phyloP scores from a whole-genome alignment of 1,140 invertebrate genomes.

The Aporrectodea caliginosa region DNA sequence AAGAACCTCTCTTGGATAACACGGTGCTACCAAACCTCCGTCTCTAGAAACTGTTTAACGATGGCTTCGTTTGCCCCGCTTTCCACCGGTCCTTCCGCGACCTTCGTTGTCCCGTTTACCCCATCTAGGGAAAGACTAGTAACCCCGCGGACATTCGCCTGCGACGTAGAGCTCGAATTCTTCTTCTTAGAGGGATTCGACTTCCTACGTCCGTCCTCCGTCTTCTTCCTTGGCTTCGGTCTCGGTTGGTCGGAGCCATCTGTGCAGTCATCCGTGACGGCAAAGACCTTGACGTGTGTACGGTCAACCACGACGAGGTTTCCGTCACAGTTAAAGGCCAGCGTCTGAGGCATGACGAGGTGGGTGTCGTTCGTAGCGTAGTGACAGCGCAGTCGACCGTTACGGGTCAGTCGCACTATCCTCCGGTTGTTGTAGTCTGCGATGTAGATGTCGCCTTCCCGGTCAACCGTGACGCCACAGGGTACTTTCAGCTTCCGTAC shows the following conservation, averaged over 20 bases:
- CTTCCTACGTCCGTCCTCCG: neutral
- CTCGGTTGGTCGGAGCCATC: neutral
- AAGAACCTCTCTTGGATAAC: too few species aligned
- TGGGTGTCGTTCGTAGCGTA: conserved; percentile 1
- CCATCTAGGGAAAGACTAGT: too few species aligned
- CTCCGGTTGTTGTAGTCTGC: conserved; percentile 22
- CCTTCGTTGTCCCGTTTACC: too few species aligned
- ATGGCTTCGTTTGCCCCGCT: too few species aligned
- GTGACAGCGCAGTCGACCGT: conserved; percentile 13
- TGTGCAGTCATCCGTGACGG: neutral
- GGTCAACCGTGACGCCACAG: neutral
- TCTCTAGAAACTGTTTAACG: neutral
- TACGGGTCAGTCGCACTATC: neutral
- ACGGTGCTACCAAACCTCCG: neutral
- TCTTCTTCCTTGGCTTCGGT: neutral
- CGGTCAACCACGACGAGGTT: conserved; percentile 15
- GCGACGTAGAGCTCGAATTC: too few species aligned
- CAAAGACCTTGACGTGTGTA: conserved; percentile 10
- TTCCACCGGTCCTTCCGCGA: too few species aligned
- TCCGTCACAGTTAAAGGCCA: neutral
- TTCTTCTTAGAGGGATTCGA: too few species aligned
- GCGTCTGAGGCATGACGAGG: conserved; percentile 1
- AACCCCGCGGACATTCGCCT: too few species aligned
- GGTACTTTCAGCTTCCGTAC: neutral
- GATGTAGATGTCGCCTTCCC: conserved; percentile 1